A percentile compares a stretch with the other conserved stretches of the same genome.
Conservation (phyloP, 1,140 invertebrate genomes). For the Eriosoma lanigerum region DNA sequence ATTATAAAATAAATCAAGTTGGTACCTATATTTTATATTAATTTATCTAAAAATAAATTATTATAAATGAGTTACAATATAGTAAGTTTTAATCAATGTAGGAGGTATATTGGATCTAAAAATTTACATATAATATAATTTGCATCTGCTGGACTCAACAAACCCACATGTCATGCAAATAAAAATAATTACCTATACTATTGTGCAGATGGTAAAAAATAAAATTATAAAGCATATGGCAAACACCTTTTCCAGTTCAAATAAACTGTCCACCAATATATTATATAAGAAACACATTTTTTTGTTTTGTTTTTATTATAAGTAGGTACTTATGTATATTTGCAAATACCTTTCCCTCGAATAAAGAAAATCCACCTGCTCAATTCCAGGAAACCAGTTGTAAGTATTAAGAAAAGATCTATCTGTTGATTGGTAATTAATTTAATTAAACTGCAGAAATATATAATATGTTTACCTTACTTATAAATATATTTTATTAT, state of each 20-base stretch:
- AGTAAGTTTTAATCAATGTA: background rate
- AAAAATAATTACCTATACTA: conserved; percentile 14
- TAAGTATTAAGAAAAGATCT: background rate
- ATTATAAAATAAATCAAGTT: too few relatives aligned
- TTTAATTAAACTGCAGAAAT: too few relatives aligned
- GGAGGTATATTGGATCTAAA: background rate
- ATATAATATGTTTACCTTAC: too few relatives aligned
- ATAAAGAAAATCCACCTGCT: conserved; percentile 1
- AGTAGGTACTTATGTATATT: background rate
- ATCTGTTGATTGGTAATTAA: too few relatives aligned
- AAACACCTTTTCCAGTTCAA: background rate
- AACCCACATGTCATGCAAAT: conserved; percentile 1
- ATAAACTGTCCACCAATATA: background rate
- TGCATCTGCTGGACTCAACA: background rate
- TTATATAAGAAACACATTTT: background rate
- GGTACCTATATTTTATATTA: too few relatives aligned
- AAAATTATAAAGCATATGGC: background rate
- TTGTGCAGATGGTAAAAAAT: background rate
- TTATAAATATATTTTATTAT: too few relatives aligned
- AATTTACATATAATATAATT: background rate
- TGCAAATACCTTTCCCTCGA: background rate
- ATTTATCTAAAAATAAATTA: too few relatives aligned
- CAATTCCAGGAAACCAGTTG: background rate
- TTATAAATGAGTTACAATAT: too few relatives aligned
- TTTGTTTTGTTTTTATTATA: background rate